Base-by-base conservation (phyloP, 2,888 invertebrate genomes). In the Nudaria mundana region DNA sequence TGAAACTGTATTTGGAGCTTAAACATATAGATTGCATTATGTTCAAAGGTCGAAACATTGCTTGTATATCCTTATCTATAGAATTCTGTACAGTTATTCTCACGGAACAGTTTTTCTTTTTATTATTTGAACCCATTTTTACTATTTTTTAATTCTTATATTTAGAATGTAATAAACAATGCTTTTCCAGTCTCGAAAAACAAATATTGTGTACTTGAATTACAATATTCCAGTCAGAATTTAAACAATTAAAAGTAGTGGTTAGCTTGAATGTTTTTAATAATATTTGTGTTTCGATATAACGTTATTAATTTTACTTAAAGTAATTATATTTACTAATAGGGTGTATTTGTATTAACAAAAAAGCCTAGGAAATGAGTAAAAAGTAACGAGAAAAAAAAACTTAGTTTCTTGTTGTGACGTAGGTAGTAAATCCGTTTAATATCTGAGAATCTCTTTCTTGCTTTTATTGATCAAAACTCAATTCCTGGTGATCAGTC, bases 1-100 rank as follows among this genome's bases (percentile, higher is more conserved):
- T 38, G 4, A 52, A 38, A 0, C 20, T 13, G 10, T 52, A 52
- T 22, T 45, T 48, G 1, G 45, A 30, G 15, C 23, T 33, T 3
- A 38, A 24, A 11, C 29, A 31, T 1, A 42, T 13, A 10, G 12
- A 5, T 7, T 52, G 45, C 30, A 48, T 38, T 0, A 52, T 1
- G 11, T 48, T 37, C 10, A 48, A 37, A 30, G 48, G 45, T 4
- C 20, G 28, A 2, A 52, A 12, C 30, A 48, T 20, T 3, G 16
- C 10, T 8, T 52, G 48, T 5, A 51, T 8, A 8, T 51, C 37
- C 15, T 6, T 25, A 0, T 37, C 42, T 13, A 51, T 20, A 2
- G 0, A 20, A 5, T 38, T 37, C 15, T 22, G 11, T 5, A 28
- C n/a, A 3, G n/a, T 10, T 8, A 31, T 26, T n/a, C 30, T 24